Conservation (phyloP, 1,140 invertebrate genomes). For the Drosophila eugracilis region DNA sequence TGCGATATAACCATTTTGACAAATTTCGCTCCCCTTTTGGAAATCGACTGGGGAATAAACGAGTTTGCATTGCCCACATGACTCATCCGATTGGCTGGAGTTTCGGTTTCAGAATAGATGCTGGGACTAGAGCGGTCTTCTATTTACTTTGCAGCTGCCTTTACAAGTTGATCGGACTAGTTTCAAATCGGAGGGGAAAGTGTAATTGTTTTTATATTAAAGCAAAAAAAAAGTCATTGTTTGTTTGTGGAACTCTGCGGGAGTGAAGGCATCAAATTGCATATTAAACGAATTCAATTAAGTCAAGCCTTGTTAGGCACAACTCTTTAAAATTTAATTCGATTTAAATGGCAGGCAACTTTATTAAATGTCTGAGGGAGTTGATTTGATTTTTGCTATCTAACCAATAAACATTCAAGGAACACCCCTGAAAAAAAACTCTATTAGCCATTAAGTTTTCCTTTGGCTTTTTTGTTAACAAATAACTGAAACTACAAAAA, state of each 20-base stretch:
- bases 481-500: not conserved
- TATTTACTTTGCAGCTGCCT: conserved; percentile 41
- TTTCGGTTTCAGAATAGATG: conserved; percentile 19
- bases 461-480: not conserved
- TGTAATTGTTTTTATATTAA: conserved; percentile 1
- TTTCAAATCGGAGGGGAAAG: not conserved
- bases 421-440: no score
- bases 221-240: conserved; percentile 9
- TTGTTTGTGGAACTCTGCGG: not conserved
- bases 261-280: not conserved
- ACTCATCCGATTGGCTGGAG: conserved; percentile 56
- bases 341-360: not conserved
- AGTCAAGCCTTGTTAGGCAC: not conserved
- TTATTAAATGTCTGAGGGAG: not conserved
- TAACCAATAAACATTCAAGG: not conserved
- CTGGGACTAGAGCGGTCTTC: conserved; percentile 15
- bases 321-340: not conserved
- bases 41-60: conserved; percentile 52
- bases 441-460: not conserved
- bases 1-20: conserved; percentile 80
- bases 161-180: conserved; percentile 15
- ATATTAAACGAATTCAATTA: not conserved
- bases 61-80: conserved; percentile 66
- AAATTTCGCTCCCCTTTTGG: conserved; percentile 52
- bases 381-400: not conserved